phyloP scores from a whole-genome alignment of 2,888 invertebrate species.

The Cosmia pyralina region DNA sequence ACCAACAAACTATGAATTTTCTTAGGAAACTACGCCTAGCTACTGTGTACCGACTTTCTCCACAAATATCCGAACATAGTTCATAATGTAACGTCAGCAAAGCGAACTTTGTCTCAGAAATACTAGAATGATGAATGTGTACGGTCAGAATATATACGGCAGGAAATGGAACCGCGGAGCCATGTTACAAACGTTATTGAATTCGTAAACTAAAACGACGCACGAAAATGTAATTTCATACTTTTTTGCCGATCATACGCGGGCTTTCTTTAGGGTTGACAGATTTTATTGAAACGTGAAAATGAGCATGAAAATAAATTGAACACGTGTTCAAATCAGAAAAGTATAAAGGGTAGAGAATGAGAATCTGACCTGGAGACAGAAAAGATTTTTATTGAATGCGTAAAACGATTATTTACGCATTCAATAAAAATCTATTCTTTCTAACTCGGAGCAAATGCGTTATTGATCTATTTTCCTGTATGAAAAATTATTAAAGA shows the following conservation, averaged over 20 bases:
- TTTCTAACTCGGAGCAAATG: neutral
- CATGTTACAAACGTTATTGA: conserved; percentile 64
- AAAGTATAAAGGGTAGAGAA: conserved; percentile 26
- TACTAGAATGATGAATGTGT: conserved; percentile 57
- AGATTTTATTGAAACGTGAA: conserved; percentile 49
- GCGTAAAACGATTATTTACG: conserved; percentile 1
- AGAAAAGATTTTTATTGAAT: conserved; percentile 23
- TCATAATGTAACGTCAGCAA: conserved; percentile 46
- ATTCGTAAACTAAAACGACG: conserved; percentile 66
- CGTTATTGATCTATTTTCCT: conserved; percentile 11
- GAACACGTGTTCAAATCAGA: conserved; percentile 51
- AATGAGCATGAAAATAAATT: conserved; percentile 52
- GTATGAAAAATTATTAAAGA: conserved; percentile 14
- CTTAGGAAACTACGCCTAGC: conserved; percentile 26
- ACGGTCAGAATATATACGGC: conserved; percentile 54
- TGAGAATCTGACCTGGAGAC: conserved; percentile 9
- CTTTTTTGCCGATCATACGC: conserved; percentile 58
- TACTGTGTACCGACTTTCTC: conserved; percentile 27
- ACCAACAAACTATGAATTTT: conserved; percentile 32
- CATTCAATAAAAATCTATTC: no score
- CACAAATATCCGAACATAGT: conserved; percentile 29
- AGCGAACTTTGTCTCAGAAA: conserved; percentile 48
- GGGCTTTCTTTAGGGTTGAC: conserved; percentile 56
- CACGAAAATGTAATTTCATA: conserved; percentile 57
- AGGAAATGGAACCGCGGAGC: conserved; percentile 61